Evolutionary conservation across 2,113 vertebrate species (phyloP).

Genomic region (Cebus imitator): DNA sequence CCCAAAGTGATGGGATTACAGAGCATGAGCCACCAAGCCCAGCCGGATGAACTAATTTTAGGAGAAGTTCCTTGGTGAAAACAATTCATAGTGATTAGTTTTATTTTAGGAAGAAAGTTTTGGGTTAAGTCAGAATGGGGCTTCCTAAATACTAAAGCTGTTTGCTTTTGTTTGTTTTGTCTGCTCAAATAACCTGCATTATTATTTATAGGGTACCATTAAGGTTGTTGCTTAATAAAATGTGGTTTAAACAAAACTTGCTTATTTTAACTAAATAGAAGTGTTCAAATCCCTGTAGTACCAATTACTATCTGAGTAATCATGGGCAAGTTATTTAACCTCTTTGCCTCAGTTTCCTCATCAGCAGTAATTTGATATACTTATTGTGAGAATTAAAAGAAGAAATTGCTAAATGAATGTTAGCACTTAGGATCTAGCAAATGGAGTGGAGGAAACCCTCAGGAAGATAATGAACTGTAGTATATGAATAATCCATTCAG

Average conservation of each 20-base stretch:
- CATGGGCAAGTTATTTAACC: background rate
- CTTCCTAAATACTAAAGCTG: background rate
- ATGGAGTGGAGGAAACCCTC: background rate
- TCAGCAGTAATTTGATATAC: background rate
- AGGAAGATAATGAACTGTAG: background rate
- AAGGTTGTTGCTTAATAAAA: constrained; percentile 33
- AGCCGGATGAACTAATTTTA: background rate
- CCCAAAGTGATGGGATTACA: no score
- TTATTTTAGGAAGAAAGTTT: background rate
- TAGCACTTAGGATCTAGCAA: background rate
- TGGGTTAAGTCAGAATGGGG: background rate
- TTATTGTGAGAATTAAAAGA: background rate
- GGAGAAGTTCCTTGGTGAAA: background rate
- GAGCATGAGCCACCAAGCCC: no score
- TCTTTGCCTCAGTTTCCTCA: constrained; percentile 14
- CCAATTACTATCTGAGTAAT: background rate
- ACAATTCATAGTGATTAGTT: background rate
- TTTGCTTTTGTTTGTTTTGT: background rate
- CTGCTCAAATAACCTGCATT: background rate
- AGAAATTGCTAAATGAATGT: background rate
- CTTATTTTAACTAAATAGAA: constrained; percentile 26
- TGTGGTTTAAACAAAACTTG: constrained; percentile 22
- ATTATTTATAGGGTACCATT: background rate
- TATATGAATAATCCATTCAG: background rate
- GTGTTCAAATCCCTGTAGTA: background rate